phyloP scores from a whole-genome alignment of 2,113 vertebrate species.

The Cyphomyrus discorhynchus region DNA sequence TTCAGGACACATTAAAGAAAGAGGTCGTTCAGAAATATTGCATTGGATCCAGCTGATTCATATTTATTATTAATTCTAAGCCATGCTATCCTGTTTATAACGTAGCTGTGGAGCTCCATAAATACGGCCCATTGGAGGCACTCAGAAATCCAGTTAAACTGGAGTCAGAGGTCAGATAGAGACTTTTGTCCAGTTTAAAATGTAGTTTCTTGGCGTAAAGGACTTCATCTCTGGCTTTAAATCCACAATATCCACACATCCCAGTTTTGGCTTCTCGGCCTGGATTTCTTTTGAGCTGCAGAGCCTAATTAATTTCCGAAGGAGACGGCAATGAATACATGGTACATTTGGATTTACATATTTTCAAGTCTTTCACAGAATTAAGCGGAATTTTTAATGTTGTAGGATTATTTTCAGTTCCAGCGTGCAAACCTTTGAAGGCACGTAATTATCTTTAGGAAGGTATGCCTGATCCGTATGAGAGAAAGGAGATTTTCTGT shows the following conservation, averaged over 20 bases:
- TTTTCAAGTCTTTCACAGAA: slow-evolving; percentile 17
- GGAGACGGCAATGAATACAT: slow-evolving; percentile 15
- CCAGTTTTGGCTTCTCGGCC: neutral
- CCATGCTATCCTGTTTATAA: neutral
- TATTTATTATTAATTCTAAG: neutral
- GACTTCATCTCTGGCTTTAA: neutral
- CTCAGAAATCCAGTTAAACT: neutral
- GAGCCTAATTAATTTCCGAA: slow-evolving; percentile 26
- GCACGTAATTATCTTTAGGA: slow-evolving; percentile 21
- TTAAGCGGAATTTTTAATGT: slow-evolving; percentile 24
- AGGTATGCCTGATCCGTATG: neutral
- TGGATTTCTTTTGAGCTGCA: slow-evolving; percentile 15
- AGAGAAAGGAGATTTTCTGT: slow-evolving; percentile 13
- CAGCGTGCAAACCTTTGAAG: neutral
- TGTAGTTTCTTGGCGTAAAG: neutral
- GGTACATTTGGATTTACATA: slow-evolving; percentile 18
- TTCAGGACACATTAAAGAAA: neutral
- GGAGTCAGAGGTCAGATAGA: neutral
- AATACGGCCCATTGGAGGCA: neutral
- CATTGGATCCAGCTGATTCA: neutral
- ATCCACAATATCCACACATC: neutral
- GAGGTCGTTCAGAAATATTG: neutral
- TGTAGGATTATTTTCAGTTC: slow-evolving; percentile 19
- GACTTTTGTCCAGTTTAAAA: neutral
- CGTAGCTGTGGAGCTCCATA: neutral